phyloP scores from a whole-genome alignment of 2,113 vertebrate species.

The Collichthys lucidus region DNA sequence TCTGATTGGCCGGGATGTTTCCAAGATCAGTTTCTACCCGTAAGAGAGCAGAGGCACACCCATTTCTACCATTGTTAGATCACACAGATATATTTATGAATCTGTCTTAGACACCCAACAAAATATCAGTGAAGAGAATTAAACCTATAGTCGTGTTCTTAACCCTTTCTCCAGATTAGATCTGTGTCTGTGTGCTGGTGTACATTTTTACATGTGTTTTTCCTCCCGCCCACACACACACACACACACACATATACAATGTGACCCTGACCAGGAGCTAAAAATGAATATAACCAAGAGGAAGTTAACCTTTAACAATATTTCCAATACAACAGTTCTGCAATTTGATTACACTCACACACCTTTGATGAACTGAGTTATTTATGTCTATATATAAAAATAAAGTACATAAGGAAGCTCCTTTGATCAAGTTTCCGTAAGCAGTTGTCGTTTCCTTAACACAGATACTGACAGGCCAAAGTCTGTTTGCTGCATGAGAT shows the following conservation, averaged over 20 bases:
- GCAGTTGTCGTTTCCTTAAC: conserved; percentile 18
- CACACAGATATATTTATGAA: background rate
- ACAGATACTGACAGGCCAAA: conserved; percentile 4
- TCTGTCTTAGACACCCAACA: too few species aligned
- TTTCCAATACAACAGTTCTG: conserved; percentile 55
- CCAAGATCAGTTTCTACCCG: background rate
- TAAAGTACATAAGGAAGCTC: conserved; percentile 44
- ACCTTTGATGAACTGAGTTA: conserved; percentile 20
- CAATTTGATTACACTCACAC: conserved; percentile 34
- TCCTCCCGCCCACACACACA: background rate
- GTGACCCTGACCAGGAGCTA: conserved; percentile 51
- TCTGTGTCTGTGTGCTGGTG: too few species aligned
- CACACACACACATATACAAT: conserved; percentile 16
- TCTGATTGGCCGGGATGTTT: conserved; percentile 9
- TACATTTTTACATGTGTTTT: background rate
- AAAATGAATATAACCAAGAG: conserved; percentile 60
- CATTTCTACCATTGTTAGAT: conserved; percentile 2
- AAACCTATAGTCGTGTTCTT: background rate
- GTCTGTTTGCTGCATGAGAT: background rate
- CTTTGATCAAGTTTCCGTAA: conserved; percentile 42
- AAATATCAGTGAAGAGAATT: background rate
- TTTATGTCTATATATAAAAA: conserved; percentile 3
- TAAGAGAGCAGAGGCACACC: conserved; percentile 1
- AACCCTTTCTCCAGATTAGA: background rate
- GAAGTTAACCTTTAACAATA: conserved; percentile 73